These are phyloP conservation scores for Vicugna pacos DNA, from an alignment of 2,113 vertebrate species.

Conservation along the genomic window DNA sequence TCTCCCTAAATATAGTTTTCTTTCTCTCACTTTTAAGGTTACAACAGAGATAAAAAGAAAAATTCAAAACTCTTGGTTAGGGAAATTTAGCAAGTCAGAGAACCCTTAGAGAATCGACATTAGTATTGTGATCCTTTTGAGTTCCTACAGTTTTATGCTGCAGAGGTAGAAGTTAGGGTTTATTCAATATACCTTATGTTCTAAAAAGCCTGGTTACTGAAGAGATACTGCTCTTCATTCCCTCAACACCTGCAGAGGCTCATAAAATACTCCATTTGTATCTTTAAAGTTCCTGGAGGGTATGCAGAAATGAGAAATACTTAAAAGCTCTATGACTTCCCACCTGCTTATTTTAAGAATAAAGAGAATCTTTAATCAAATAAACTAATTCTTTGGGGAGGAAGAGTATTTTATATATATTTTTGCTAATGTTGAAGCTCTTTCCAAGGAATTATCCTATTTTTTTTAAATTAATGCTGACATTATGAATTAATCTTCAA, in stretches of 20 bases:
- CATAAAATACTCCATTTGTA: background rate
- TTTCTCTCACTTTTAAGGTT: background rate
- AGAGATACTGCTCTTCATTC: conserved; percentile 7
- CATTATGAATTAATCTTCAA: conserved; percentile 63
- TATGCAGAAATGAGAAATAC: conserved; percentile 57
- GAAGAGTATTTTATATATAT: background rate
- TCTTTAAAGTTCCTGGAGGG: conserved; percentile 45
- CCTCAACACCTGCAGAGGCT: conserved; percentile 34
- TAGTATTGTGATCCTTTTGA: background rate
- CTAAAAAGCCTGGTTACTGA: background rate
- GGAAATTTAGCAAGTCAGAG: conserved; percentile 8
- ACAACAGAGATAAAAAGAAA: conserved; percentile 35
- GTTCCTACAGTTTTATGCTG: background rate
- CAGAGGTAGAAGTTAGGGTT: background rate
- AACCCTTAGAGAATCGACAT: background rate
- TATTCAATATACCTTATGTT: conserved; percentile 27
- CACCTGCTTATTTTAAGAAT: conserved; percentile 33
- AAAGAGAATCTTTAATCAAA: conserved; percentile 60
- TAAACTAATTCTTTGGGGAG: conserved; percentile 34
- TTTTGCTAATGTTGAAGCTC: background rate
- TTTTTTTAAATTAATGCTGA: conserved; percentile 52
- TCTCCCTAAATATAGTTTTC: background rate
- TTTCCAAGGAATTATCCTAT: conserved; percentile 14
- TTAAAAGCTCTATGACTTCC: conserved; percentile 39
- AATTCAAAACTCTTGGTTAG: conserved; percentile 17